A percentile compares a stretch with the other conserved stretches of the same genome.
phyloP scores from a whole-genome alignment of 2,797 vertebrate genomes.

The Podarcis lilfordi region DNA sequence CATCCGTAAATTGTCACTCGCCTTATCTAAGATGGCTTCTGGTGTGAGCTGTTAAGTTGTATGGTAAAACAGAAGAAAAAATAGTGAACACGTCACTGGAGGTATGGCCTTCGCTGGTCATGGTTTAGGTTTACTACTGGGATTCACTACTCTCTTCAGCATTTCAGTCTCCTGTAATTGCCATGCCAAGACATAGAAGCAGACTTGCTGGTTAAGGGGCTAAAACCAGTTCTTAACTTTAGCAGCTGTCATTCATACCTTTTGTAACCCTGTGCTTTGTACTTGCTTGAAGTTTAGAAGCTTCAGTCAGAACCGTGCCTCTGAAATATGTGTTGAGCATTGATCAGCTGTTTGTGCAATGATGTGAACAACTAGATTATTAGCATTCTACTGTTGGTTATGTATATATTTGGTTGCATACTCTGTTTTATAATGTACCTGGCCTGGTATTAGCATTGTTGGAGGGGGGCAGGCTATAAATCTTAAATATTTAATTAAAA shows the following conservation, averaged over 20 bases:
- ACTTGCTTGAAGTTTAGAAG: neutral
- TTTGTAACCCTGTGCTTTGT: neutral
- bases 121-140: neutral
- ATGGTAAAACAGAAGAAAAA: neutral
- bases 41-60: neutral
- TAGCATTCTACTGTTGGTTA: too few species aligned
- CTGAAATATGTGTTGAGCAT: neutral
- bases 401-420: too few species aligned
- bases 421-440: too few species aligned
- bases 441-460: too few species aligned
- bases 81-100: neutral
- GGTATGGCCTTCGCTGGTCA: neutral
- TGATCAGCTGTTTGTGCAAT: neutral
- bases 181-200: neutral
- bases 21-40: neutral
- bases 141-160: neutral
- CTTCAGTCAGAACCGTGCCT: neutral
- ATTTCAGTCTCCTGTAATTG: neutral
- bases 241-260: neutral
- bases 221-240: neutral
- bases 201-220: neutral
- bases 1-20: too few species aligned
- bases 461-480: too few species aligned
- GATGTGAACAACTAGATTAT: neutral
- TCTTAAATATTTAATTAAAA: neutral